Evolutionary conservation across 2,888 invertebrate genomes (phyloP), one percentile per base, ranked within the genome.

Genomic region (Magallana nippona): DNA sequence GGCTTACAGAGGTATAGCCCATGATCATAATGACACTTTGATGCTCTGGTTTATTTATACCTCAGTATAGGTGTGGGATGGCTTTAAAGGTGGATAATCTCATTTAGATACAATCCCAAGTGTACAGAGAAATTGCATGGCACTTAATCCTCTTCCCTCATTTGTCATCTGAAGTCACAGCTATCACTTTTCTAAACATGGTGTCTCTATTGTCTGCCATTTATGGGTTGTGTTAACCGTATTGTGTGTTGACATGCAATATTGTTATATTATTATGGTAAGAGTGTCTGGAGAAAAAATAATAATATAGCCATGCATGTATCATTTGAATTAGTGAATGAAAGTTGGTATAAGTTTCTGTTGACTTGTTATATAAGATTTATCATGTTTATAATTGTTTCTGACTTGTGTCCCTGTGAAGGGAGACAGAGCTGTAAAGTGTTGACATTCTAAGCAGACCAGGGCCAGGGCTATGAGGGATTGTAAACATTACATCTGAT

Each of bases 401-500:
- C 15, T 60, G 60, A n/a, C 60, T 10, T 71, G 19, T 11, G 15
- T 71, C 22, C 19, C 60, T 19, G 10, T 60, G 60, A 60, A 19
- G 1, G 60, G n/a, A 19, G 19, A 17, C 5, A 19, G 60, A 19
- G 32, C 22, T 32, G 27, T 32, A 19, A 11, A 15, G 27, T 71
- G 27, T 71, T 71, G 71, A 71, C 71, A 71, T 71, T 71, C 22
- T 2, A 8, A 15, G 8, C 60, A 3, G n/a, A 60, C 60, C 60
- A 60, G n/a, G 71, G 13, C 22, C 13, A 22, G 15, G 15, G 27
- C 71, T 27, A 13, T 13, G 27, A 32, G 71, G 71, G 15, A 27
- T 19, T 71, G 71, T 71, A 71, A 71, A 71, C 71, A 71, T 22
- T 71, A 17, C 15, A 71, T 13, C 71, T 71, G 71, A 71, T 71